These are phyloP conservation scores for Pseudorhombus dupliciocellatus DNA, from an alignment of 2,113 vertebrate genomes.

Conservation along the genomic window DNA sequence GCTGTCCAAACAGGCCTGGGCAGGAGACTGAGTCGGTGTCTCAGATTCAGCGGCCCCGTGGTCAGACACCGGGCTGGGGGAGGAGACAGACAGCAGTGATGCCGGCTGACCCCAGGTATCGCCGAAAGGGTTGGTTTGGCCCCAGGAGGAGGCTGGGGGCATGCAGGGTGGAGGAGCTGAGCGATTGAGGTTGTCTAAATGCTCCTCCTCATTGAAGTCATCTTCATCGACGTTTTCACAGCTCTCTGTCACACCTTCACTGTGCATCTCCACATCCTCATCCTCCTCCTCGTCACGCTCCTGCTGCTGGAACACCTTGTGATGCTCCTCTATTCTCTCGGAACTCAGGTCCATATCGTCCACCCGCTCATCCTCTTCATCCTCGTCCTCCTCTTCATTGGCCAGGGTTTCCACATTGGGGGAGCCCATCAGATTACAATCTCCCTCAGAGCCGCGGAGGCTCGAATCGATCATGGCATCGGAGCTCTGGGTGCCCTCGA, in stretches of 20 bases:
- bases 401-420: conserved; percentile 81
- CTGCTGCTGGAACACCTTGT: conserved; percentile 61
- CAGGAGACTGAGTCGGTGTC: conserved; percentile 72
- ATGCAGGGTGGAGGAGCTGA: conserved; percentile 22
- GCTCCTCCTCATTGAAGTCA: conserved; percentile 76
- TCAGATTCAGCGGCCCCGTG: conserved; percentile 66
- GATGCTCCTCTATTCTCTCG: conserved; percentile 71
- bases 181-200: conserved; percentile 74
- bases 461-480: conserved; percentile 74
- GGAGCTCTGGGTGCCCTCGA: conserved; percentile 77
- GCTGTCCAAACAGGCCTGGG: conserved; percentile 65
- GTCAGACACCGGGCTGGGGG: conserved; percentile 70
- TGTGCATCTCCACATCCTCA: conserved; percentile 82
- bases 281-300: conserved; percentile 75
- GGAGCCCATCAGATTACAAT: conserved; percentile 75
- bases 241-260: conserved; percentile 77
- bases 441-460: conserved; percentile 74
- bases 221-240: conserved; percentile 75
- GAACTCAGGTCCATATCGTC: conserved; percentile 79
- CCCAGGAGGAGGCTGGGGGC: conserved; percentile 67
- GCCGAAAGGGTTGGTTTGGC: conserved; percentile 73
- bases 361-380: conserved; percentile 74
- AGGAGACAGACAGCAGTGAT: conserved; percentile 63
- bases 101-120: conserved; percentile 77
- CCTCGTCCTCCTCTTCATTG: conserved; percentile 76